Evolutionary conservation across 2,888 invertebrate genomes (phyloP).

Genomic region (Zhuqinia jingwanae): DNA sequence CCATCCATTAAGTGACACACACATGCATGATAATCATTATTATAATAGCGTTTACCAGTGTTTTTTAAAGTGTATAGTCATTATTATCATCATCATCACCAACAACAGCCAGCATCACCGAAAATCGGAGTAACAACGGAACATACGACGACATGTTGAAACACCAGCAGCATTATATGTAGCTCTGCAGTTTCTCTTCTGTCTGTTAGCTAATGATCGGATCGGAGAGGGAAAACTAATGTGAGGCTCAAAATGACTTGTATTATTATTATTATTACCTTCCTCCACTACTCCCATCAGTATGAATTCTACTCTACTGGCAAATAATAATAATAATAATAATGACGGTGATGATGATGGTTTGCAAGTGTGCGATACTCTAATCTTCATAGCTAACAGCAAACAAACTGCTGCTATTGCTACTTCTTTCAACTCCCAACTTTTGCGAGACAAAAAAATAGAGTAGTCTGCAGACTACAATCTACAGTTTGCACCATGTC

Average conservation of each 20-base stretch:
- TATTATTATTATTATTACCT: slow-evolving; percentile 36
- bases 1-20: too few relatives aligned
- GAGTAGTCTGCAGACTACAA: neutral
- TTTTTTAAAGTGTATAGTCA: slow-evolving; percentile 16
- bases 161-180: neutral
- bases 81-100: neutral
- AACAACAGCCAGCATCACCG: too few relatives aligned
- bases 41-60: slow-evolving; percentile 40
- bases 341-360: neutral
- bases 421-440: neutral
- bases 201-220: slow-evolving; percentile 24
- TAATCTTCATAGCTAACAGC: neutral
- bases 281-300: neutral
- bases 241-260: slow-evolving; percentile 42
- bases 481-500: neutral
- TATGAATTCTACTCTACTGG: neutral
- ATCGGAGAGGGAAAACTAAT: neutral
- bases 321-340: slow-evolving; percentile 27
- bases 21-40: slow-evolving; percentile 2
- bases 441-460: neutral
- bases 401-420: neutral
- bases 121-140: too few relatives aligned
- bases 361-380: slow-evolving; percentile 35
- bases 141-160: neutral
- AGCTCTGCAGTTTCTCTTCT: neutral